Percentiles rank a stretch among this genome's conserved stretches.
phyloP scores from a whole-genome alignment of 1,140 invertebrate genomes.

The Pseudomyrmex sp. region DNA sequence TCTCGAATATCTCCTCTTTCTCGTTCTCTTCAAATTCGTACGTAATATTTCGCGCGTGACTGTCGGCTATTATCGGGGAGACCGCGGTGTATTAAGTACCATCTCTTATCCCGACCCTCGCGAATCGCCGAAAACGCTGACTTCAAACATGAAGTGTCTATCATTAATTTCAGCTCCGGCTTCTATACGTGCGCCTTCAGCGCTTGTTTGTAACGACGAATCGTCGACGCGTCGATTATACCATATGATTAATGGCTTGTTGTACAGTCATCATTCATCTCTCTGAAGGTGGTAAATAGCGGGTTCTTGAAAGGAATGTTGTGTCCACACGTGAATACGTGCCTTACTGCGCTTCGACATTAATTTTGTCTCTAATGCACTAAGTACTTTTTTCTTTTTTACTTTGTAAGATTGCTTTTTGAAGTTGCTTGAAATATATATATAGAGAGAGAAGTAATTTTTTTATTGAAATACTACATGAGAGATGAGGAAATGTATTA shows the following conservation, averaged over 20 bases:
- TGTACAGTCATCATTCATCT: conserved; percentile 24
- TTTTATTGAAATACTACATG: too few species aligned
- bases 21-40: background rate
- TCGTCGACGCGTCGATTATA: conserved; percentile 52
- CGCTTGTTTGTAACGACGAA: conserved; percentile 43
- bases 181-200: conserved; percentile 16
- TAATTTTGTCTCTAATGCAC: background rate
- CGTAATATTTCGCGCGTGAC: conserved; percentile 67
- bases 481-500: too few species aligned
- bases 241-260: conserved; percentile 39
- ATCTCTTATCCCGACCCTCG: conserved; percentile 52
- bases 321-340: conserved; percentile 2
- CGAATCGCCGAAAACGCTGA: conserved; percentile 51
- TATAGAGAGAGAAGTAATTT: too few species aligned
- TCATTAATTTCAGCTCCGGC: conserved; percentile 33
- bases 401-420: background rate
- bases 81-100: conserved; percentile 65
- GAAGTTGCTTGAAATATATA: background rate
- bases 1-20: background rate
- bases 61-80: conserved; percentile 59
- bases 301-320: conserved; percentile 38
- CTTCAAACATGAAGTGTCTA: conserved; percentile 39
- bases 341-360: conserved; percentile 1
- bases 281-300: conserved; percentile 37
- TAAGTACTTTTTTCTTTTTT: background rate